Evolutionary conservation across 2,888 invertebrate genomes (phyloP).

Genomic region (Zygothrica quintamaculata): DNA sequence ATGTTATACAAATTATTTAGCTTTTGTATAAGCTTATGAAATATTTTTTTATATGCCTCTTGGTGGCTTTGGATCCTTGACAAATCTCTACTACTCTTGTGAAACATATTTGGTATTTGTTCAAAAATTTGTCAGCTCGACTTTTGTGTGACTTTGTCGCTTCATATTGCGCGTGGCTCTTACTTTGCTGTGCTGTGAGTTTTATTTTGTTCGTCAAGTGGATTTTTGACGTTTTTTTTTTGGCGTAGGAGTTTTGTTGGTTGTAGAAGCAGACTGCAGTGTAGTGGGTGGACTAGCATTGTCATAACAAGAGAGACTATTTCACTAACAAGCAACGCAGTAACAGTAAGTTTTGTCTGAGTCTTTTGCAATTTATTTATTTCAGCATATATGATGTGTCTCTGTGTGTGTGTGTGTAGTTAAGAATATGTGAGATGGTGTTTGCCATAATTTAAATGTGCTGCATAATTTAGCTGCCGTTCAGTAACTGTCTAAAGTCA

Average conservation of each 20-base stretch:
- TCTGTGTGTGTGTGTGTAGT: background rate
- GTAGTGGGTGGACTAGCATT: slow-evolving; percentile 31
- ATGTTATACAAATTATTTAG: slow-evolving; percentile 2
- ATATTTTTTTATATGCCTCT: slow-evolving; percentile 5
- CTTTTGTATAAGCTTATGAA: slow-evolving; percentile 18
- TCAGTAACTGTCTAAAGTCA: slow-evolving; percentile 14
- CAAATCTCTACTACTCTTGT: slow-evolving; percentile 14
- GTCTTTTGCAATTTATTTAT: slow-evolving; percentile 35
- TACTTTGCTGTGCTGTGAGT: slow-evolving; percentile 29
- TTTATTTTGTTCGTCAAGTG: slow-evolving; percentile 54
- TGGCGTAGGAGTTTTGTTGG: background rate
- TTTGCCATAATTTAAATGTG: slow-evolving; percentile 28
- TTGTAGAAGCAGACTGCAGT: background rate
- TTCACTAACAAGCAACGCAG: slow-evolving; percentile 54
- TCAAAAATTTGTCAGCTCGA: slow-evolving; percentile 61
- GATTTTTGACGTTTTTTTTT: slow-evolving; percentile 28
- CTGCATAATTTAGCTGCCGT: slow-evolving; percentile 40
- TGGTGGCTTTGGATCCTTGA: slow-evolving; percentile 21
- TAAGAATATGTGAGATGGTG: background rate
- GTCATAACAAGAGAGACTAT: slow-evolving; percentile 58
- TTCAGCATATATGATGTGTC: background rate
- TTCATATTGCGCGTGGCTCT: slow-evolving; percentile 46
- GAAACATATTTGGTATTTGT: slow-evolving; percentile 59
- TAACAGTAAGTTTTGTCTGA: slow-evolving; percentile 36
- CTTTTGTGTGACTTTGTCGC: slow-evolving; percentile 70